These are phyloP conservation scores for Drosophila hamatofila DNA, from an alignment of 2,888 invertebrate species.

Conservation along the genomic window DNA sequence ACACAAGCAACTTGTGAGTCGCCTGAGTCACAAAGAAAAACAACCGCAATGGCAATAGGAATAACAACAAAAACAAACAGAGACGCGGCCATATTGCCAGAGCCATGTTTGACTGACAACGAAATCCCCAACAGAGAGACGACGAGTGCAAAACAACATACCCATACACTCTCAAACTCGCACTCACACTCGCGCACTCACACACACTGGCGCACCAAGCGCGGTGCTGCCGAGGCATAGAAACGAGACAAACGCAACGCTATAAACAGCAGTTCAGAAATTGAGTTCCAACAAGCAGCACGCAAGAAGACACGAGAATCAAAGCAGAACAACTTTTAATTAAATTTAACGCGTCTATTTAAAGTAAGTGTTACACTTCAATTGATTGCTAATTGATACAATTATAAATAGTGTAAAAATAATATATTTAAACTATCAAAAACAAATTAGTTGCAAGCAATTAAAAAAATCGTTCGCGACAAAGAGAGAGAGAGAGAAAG, in stretches of 20 bases:
- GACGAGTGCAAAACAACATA: conserved; percentile 73
- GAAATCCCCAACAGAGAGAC: conserved; percentile 56
- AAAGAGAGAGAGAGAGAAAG: conserved; percentile 19
- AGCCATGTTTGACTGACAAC: conserved; percentile 74
- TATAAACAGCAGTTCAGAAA: conserved; percentile 82
- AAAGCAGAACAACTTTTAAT: conserved; percentile 41
- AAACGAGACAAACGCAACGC: conserved; percentile 73
- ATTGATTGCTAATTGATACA: conserved; percentile 35
- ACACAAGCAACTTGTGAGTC: conserved; percentile 24
- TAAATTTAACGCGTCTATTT: conserved; percentile 30
- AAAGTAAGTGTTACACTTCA: conserved; percentile 56
- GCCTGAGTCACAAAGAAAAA: conserved; percentile 64
- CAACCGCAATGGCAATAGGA: conserved; percentile 37
- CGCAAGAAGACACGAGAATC: conserved; percentile 42
- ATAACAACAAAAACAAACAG: conserved; percentile 54
- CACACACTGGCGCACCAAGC: conserved; percentile 43
- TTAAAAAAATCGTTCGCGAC: not conserved
- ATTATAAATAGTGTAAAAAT: not conserved
- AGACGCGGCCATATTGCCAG: conserved; percentile 77
- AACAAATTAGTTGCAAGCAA: conserved; percentile 7
- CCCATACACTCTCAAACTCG: conserved; percentile 32
- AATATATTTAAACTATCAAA: conserved; percentile 13
- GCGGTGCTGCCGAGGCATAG: conserved; percentile 70
- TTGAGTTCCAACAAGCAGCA: conserved; percentile 71
- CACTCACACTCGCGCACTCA: conserved; percentile 36